These are phyloP conservation scores for Hypotaenidia philippensis DNA, from an alignment of 2,797 vertebrate species.

Conservation along the genomic window DNA sequence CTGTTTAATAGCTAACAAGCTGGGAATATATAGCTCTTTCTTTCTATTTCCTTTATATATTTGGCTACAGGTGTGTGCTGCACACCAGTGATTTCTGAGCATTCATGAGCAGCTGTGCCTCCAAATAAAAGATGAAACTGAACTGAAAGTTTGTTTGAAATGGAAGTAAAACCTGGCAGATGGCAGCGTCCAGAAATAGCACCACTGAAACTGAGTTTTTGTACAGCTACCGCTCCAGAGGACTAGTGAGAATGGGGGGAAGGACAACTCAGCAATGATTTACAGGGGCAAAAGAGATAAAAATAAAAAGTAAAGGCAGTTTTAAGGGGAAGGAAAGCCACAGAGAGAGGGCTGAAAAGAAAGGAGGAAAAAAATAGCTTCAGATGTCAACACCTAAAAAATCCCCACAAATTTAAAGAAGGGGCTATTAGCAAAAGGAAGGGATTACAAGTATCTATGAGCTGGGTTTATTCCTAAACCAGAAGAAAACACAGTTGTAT, in stretches of 20 bases:
- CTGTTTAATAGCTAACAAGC: slow-evolving; percentile 64
- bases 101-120: slow-evolving; percentile 51
- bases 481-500: neutral
- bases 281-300: neutral
- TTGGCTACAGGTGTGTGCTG: slow-evolving; percentile 45
- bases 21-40: slow-evolving; percentile 20
- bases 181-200: slow-evolving; percentile 53
- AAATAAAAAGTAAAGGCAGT: neutral
- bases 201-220: neutral
- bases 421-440: neutral
- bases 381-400: neutral
- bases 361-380: neutral
- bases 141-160: slow-evolving; percentile 60
- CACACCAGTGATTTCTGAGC: slow-evolving; percentile 40
- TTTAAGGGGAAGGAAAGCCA: neutral
- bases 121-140: slow-evolving; percentile 34
- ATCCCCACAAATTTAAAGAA: neutral
- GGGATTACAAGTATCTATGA: neutral
- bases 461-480: neutral
- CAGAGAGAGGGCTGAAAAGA: neutral
- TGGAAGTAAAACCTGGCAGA: slow-evolving; percentile 53
- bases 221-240: slow-evolving; percentile 6
- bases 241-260: neutral
- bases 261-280: neutral
- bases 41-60: slow-evolving; percentile 37